A percentile compares a stretch with the other conserved stretches of the same genome.
phyloP scores from a whole-genome alignment of 2,113 vertebrate genomes.

The Odocoileus hemionus region DNA sequence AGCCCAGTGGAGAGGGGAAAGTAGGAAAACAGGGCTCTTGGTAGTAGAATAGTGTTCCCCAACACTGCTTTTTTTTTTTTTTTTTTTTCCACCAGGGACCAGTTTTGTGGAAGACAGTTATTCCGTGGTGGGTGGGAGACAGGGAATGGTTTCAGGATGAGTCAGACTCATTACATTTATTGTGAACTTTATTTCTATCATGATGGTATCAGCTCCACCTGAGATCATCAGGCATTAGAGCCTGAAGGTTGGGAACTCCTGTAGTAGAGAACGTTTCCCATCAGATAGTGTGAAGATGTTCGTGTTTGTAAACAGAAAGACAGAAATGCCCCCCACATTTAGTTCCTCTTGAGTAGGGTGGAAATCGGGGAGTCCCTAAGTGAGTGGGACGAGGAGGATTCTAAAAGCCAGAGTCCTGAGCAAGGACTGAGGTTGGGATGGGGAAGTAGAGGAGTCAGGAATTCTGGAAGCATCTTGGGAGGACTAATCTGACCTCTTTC shows the following conservation, averaged over 20 bases:
- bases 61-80: not conserved
- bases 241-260: not conserved
- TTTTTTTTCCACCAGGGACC: not conserved
- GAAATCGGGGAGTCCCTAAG: not conserved
- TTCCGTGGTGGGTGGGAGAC: not conserved
- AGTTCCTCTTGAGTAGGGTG: not conserved
- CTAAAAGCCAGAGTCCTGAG: not conserved
- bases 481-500: slow-evolving; percentile 5
- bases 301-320: not conserved
- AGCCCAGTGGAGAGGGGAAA: not conserved
- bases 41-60: not conserved
- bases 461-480: not conserved
- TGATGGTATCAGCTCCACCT: not conserved
- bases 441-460: not conserved
- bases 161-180: not conserved
- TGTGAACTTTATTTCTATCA: not conserved
- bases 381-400: not conserved
- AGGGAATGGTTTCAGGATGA: not conserved
- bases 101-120: not conserved
- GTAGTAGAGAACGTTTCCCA: not conserved
- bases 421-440: not conserved
- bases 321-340: not conserved
- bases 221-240: not conserved
- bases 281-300: not conserved
- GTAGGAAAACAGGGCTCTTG: not conserved